Conservation (phyloP, 2,797 vertebrate species). For the Coendou prehensilis region DNA sequence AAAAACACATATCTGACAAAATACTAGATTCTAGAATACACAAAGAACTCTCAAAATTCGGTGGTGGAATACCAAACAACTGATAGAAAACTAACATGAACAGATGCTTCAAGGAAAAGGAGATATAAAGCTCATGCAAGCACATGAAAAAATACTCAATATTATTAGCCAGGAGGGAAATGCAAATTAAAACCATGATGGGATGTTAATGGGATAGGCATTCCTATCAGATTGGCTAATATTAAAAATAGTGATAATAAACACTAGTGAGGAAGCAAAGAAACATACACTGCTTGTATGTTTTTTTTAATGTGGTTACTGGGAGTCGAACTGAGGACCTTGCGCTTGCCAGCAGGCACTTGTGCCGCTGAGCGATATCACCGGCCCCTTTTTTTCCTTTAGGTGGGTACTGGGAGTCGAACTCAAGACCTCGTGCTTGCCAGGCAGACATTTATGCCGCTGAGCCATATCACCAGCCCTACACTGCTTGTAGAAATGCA, state of each 20-base stretch:
- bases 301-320: too few relatives aligned
- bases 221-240: not conserved
- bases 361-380: too few relatives aligned
- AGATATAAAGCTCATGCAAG: too few relatives aligned
- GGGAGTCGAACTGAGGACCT: too few relatives aligned
- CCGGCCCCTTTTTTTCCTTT: too few relatives aligned
- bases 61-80: not conserved
- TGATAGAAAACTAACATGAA: conserved; percentile 17
- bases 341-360: too few relatives aligned
- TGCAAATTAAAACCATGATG: not conserved
- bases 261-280: not conserved
- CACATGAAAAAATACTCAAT: not conserved
- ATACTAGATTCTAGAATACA: not conserved
- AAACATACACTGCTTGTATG: not conserved
- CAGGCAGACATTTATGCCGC: too few relatives aligned
- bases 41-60: conserved; percentile 35
- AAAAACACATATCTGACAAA: not conserved
- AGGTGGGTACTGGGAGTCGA: too few relatives aligned
- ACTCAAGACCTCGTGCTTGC: too few relatives aligned
- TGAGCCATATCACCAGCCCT: too few relatives aligned
- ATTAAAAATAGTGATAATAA: not conserved
- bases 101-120: not conserved
- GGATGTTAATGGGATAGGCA: not conserved
- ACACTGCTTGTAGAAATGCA: not conserved
- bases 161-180: not conserved